Percentiles rank a stretch among this genome's conserved stretches.
phyloP scores from a whole-genome alignment of 2,797 vertebrate genomes.

The Anisognathus igniventris region DNA sequence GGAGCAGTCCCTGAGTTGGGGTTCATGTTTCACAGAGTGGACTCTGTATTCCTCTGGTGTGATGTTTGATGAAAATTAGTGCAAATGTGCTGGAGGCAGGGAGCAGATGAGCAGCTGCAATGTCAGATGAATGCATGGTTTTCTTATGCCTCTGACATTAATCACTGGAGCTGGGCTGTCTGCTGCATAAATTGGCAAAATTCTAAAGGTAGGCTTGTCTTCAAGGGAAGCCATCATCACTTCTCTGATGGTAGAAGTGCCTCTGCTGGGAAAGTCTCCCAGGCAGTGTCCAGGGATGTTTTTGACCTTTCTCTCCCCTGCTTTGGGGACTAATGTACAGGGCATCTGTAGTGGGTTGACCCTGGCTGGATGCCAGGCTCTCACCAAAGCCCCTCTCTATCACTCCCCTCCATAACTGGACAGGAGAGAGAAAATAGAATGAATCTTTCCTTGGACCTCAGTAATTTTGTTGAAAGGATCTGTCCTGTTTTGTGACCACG shows the following conservation, averaged over 20 bases:
- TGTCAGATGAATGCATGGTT: background rate
- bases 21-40: rapidly evolving
- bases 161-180: background rate
- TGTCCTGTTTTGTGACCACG: background rate
- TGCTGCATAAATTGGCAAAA: background rate
- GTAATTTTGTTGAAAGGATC: background rate
- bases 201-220: background rate
- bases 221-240: background rate
- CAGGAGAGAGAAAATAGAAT: background rate
- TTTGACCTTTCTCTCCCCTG: background rate
- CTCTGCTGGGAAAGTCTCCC: background rate
- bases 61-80: background rate
- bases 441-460: background rate
- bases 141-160: background rate
- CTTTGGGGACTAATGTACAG: background rate
- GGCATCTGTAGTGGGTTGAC: background rate
- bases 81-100: background rate
- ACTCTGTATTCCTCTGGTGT: background rate
- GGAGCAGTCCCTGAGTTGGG: background rate
- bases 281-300: background rate
- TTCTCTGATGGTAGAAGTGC: background rate
- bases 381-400: background rate
- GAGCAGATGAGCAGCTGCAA: background rate
- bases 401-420: background rate
- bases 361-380: background rate